These are phyloP conservation scores for Oriolus oriolus DNA, from an alignment of 2,113 vertebrate genomes.

Conservation along the genomic window DNA sequence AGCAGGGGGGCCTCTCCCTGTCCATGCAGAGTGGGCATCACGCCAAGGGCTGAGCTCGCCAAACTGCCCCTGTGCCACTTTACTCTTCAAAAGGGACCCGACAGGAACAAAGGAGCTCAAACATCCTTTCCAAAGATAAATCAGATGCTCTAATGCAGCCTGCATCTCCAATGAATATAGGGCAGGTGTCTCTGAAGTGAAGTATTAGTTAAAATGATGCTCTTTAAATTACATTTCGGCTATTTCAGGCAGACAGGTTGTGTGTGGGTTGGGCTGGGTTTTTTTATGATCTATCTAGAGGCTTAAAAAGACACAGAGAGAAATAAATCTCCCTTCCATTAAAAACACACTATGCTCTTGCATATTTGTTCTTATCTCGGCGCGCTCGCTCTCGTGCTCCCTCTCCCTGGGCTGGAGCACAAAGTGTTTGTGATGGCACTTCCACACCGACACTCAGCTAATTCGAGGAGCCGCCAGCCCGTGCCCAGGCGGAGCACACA, in stretches of 20 bases:
- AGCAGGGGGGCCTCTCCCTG: accelerated
- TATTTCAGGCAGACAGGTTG: constrained; percentile 68
- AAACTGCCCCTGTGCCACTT: background rate
- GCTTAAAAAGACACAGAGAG: constrained; percentile 69
- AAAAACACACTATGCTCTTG: constrained; percentile 62
- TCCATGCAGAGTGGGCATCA: accelerated
- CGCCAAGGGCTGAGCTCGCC: accelerated
- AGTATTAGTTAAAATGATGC: constrained; percentile 72
- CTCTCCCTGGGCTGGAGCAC: constrained; percentile 8
- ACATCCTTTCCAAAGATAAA: constrained; percentile 53
- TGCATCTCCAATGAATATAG: constrained; percentile 62
- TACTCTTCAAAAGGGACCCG: background rate
- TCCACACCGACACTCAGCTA: constrained; percentile 37
- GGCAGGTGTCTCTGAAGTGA: constrained; percentile 70
- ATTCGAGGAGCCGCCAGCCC: background rate
- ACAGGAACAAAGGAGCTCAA: constrained; percentile 42
- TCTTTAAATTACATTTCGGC: constrained; percentile 72
- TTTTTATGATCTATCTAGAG: constrained; percentile 69
- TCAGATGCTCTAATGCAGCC: constrained; percentile 54
- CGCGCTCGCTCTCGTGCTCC: background rate
- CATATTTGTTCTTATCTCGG: constrained; percentile 65
- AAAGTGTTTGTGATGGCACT: constrained; percentile 47
- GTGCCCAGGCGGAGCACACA: background rate
- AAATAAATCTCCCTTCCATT: constrained; percentile 76
- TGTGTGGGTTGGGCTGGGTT: constrained; percentile 52